phyloP scores from a whole-genome alignment of 2,113 vertebrate genomes.

The Tor tambroides region DNA sequence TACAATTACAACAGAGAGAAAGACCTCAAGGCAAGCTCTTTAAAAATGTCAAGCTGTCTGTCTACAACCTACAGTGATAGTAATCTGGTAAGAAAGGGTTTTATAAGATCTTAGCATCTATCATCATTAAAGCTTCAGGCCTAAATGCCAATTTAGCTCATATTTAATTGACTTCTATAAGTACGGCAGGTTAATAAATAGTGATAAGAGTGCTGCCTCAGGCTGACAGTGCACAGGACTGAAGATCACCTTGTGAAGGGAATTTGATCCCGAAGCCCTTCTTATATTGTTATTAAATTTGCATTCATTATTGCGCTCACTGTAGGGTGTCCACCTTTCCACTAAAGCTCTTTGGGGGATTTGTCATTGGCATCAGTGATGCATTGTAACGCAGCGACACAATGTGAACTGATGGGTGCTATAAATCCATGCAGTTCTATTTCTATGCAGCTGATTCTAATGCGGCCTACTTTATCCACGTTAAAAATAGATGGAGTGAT shows the following conservation, averaged over 20 bases:
- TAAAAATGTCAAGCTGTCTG: conserved; percentile 18
- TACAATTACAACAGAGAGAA: neutral
- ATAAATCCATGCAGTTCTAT: neutral
- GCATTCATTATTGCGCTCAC: neutral
- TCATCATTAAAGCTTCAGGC: conserved; percentile 29
- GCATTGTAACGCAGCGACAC: neutral
- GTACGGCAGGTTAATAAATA: conserved; percentile 32
- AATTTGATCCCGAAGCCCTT: neutral
- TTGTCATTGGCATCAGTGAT: neutral
- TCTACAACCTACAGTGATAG: neutral
- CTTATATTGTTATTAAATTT: conserved; percentile 1
- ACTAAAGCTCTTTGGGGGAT: conserved; percentile 15
- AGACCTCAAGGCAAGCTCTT: neutral
- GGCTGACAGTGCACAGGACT: neutral
- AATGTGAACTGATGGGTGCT: conserved; percentile 5
- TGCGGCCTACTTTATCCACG: neutral
- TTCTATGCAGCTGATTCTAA: neutral
- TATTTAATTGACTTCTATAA: conserved; percentile 26
- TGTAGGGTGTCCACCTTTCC: conserved; percentile 21
- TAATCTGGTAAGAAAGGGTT: conserved; percentile 23
- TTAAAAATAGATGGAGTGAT: neutral
- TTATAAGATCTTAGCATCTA: conserved; percentile 11
- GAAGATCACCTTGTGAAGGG: neutral
- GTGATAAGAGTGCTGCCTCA: conserved; percentile 3
- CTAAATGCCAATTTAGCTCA: conserved; percentile 30